Evolutionary conservation across 2,888 invertebrate genomes (phyloP), one percentile per base, ranked within the genome.

Genomic region (Eupithecia dodoneata): DNA sequence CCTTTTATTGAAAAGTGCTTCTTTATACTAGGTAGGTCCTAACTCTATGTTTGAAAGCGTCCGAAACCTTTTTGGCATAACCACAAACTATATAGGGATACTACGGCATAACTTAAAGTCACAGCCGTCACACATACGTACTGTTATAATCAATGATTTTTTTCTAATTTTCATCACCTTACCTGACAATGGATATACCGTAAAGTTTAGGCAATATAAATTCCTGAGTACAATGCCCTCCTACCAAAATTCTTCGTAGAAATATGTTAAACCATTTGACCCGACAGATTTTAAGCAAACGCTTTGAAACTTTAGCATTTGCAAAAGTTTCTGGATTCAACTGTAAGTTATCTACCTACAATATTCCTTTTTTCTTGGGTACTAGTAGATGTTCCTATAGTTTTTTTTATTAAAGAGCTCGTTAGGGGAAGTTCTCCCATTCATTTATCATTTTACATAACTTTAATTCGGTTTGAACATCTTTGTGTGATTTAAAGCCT

Each of bases 231-330:
- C 76, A 81, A 83, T 83, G 81, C 76, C 83, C 81, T 79, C 77
- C 77, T 77, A 74, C 81, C 81, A 80, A 85, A 86, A 84, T 83
- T 83, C 80, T 83, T 77, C 75, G 83, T 79, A 81, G 85, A 90
- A 93, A 91, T 89, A 93, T 93, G 93, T 89, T 86, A 90, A 85
- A 87, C 83, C 86, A 86, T 86, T 81, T 90, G 90, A 89, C 87
- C 77, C 88, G 86, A 82, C 86, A 88, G 76, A 81, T 88, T 71
- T 79, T 87, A 73, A 82, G 79, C 76, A 88, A 77, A 80, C 75
- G 83, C 65, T 63, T 87, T 81, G 82, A 85, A 79, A 81, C 82
- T 78, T 75, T 85, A 72, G 45, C 81, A 63, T 75, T 83, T 42
- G 71, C 52, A 66, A 84, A 85, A 74, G 30, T 63, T 30, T 63